Conservation (phyloP, 1,140 invertebrate genomes). For the Liolophura sinensis region DNA sequence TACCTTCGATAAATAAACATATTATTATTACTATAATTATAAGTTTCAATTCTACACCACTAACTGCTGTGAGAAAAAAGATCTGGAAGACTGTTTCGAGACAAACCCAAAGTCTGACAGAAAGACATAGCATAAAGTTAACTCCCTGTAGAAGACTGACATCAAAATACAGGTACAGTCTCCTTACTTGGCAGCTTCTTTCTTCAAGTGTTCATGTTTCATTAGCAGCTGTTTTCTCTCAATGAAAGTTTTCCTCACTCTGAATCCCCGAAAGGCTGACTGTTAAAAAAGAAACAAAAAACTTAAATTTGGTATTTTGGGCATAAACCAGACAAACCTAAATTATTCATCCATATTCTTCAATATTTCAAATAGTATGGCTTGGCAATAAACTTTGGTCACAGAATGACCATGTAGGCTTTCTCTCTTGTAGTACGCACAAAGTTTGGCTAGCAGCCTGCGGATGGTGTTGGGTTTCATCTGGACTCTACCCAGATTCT, state of each 20-base stretch:
- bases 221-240: conserved; percentile 56
- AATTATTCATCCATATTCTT: neutral
- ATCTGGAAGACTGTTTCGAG: too few species aligned
- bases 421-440: neutral
- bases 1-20: too few species aligned
- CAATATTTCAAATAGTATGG: neutral
- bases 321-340: neutral
- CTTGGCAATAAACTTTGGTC: neutral
- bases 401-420: neutral
- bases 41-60: too few species aligned
- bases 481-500: too few species aligned
- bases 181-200: conserved; percentile 53
- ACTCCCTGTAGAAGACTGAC: too few species aligned
- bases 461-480: neutral
- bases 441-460: neutral
- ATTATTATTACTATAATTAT: too few species aligned
- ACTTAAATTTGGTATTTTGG: neutral
- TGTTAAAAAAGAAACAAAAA: conserved; percentile 14
- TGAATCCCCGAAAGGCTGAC: conserved; percentile 52
- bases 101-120: too few species aligned
- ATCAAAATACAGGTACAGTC: too few species aligned
- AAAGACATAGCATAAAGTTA: too few species aligned
- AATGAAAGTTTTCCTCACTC: conserved; percentile 55
- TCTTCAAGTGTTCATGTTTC: conserved; percentile 58
- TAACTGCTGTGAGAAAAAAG: too few species aligned